Percentiles rank a stretch among this genome's conserved stretches.
phyloP scores from a whole-genome alignment of 2,888 invertebrate species.

The Uloborus plumipes region DNA sequence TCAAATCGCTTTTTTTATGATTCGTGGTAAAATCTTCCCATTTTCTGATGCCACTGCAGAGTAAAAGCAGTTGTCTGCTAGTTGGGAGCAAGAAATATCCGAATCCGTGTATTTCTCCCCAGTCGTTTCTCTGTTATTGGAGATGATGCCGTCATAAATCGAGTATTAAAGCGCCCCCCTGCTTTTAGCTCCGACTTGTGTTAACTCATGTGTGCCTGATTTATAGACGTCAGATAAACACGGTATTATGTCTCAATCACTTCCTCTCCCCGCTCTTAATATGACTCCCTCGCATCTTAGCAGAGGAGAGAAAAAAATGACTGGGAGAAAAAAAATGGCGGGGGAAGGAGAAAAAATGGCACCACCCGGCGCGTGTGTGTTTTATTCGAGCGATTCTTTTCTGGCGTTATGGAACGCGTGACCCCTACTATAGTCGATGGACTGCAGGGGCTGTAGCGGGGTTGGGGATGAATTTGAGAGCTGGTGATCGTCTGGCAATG shows the following conservation, averaged over 20 bases:
- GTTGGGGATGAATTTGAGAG: slow-evolving; percentile 9
- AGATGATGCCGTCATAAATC: slow-evolving; percentile 63
- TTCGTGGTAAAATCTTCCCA: too few species aligned
- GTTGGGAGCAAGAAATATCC: too few species aligned
- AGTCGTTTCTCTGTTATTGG: slow-evolving; percentile 54
- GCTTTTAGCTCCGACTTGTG: slow-evolving; percentile 61
- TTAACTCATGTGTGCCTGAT: slow-evolving; percentile 62
- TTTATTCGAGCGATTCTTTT: slow-evolving; percentile 51
- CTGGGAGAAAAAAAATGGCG: slow-evolving; percentile 23
- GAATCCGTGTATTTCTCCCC: too few species aligned
- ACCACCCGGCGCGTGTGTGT: slow-evolving; percentile 39
- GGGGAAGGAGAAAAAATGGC: slow-evolving; percentile 34
- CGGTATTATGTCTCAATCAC: slow-evolving; percentile 64
- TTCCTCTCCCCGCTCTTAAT: slow-evolving; percentile 43
- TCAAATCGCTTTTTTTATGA: too few species aligned
- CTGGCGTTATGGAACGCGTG: slow-evolving; percentile 17
- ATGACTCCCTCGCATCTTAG: slow-evolving; percentile 26
- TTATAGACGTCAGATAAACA: slow-evolving; percentile 64
- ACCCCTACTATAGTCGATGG: slow-evolving; percentile 20
- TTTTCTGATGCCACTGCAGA: too few species aligned
- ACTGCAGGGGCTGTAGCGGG: slow-evolving; percentile 11
- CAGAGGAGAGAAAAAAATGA: slow-evolving; percentile 18
- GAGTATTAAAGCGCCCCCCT: slow-evolving; percentile 59
- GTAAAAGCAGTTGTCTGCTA: too few species aligned
- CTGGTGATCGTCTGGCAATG: too few species aligned